Base-by-base conservation (phyloP, 1,140 invertebrate species). In the Mesaphorura yosii region DNA sequence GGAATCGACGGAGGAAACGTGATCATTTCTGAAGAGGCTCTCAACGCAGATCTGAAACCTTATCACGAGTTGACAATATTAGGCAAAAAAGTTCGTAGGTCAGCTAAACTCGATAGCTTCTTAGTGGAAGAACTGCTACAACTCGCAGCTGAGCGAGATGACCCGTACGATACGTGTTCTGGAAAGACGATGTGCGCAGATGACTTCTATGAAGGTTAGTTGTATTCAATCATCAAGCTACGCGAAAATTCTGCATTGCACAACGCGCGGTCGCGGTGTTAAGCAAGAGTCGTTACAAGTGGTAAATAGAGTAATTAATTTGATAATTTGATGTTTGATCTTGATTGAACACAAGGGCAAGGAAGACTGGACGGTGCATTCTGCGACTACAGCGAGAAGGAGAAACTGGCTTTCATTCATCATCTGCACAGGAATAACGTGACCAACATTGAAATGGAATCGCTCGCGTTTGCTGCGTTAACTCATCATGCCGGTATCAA, bases 161-260 rank as follows among this genome's bases (percentile, higher is more conserved):
- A 88, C 67, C 84, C 84, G 0, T 94, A 90, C 66, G 82, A 88
- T 15, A 88, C 85, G 1, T 75, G 90, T 20, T 76, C 76, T 28
- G 95, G 95, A 25, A 93, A 84, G 68, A 98, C 94, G 0, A 84
- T 97, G 77, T 96, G 91, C 68, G 88, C 92, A 4, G 82, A 90
- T 63, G 94, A 98, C 69, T 98, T 98, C 69, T 98, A 98, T 70
- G 94, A 98, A 80, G 91, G n/a, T n/a, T n/a, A n/a, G n/a, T n/a
- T n/a, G n/a, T n/a, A n/a, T n/a, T n/a, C n/a, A n/a, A n/a, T n/a
- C n/a, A n/a, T n/a, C n/a, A n/a, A n/a, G n/a, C n/a, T n/a, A n/a
- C n/a, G n/a, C n/a, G n/a, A n/a, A n/a, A n/a, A n/a, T n/a, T n/a
- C n/a, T n/a, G n/a, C n/a, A n/a, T n/a, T n/a, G n/a, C n/a, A n/a